Evolutionary conservation across 1,140 invertebrate species (phyloP).

Genomic region (Maniola jurtina): DNA sequence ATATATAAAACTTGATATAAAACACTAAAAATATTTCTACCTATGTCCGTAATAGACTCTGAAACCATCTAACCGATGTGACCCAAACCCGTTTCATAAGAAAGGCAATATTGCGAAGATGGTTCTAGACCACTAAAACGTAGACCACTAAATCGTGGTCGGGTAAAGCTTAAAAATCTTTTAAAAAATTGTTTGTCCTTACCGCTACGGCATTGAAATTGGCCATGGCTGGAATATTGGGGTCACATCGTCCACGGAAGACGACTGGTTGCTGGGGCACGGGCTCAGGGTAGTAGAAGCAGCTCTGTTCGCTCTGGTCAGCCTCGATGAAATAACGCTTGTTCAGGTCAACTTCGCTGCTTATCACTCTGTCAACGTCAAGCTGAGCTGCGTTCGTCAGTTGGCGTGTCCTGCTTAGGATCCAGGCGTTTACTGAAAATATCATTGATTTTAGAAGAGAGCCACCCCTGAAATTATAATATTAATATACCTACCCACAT

Average conservation of each 20-base stretch:
- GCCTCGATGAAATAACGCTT: slow-evolving; percentile 34
- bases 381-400: slow-evolving; percentile 19
- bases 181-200: no score
- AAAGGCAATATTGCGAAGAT: no score
- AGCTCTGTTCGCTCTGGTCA: slow-evolving; percentile 40
- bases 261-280: slow-evolving; percentile 44
- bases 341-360: slow-evolving; percentile 41
- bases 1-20: no score
- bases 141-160: no score
- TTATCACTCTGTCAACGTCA: slow-evolving; percentile 36
- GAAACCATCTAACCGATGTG: no score
- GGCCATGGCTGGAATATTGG: slow-evolving; percentile 43
- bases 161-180: no score
- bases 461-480: no score
- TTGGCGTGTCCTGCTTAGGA: slow-evolving; percentile 39
- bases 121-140: no score
- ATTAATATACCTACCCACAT: no score
- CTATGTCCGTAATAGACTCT: no score
- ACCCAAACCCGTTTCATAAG: no score
- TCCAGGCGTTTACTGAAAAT: slow-evolving; percentile 55
- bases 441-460: background rate
- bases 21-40: no score
- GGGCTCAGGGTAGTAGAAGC: slow-evolving; percentile 57
- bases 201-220: slow-evolving; percentile 52
- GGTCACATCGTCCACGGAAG: slow-evolving; percentile 56